Evolutionary conservation across 2,113 vertebrate genomes (phyloP), one percentile per base, ranked within the genome.

Genomic region (Orycteropus afer): DNA sequence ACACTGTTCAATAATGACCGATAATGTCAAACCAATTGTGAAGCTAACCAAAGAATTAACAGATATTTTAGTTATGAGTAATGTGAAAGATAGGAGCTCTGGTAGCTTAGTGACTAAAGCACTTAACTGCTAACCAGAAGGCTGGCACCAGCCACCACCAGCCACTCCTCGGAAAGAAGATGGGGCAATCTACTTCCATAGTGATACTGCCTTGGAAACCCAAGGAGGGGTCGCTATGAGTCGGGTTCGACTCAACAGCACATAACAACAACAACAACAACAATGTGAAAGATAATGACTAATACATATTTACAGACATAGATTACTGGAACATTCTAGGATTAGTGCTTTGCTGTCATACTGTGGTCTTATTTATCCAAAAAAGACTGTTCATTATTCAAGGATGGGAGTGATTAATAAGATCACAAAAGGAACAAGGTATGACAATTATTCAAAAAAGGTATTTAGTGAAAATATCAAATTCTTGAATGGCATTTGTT

Each of bases 31-130:
- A 57, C 18, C 10, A 27, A 51, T 91, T 89, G 25, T 69, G 85
- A 94, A 78, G 37, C 47, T 87, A 96, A 79, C 15, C 53, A 95
- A 86, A 86, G 71, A 83, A 85, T 76, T n/a, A 15, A 5, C 13
- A 8, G 1, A 65, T 25, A 80, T 67, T 89, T 90, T 69, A 73
- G 67, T 40, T 86, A 77, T 55, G 18, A 69, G 90, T 91, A 86
- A 93, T 96, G 22, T 85, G 51, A 89, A 67, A 37, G 2, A 73
- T 80, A 71, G n/a, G n/a, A n/a, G n/a, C n/a, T n/a, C n/a, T n/a
- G n/a, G n/a, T n/a, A n/a, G n/a, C n/a, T n/a, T n/a, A n/a, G n/a
- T n/a, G n/a, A n/a, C n/a, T n/a, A n/a, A n/a, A n/a, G n/a, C n/a
- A n/a, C n/a, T n/a, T n/a, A n/a, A n/a, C n/a, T n/a, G n/a, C n/a